Evolutionary conservation across 2,888 invertebrate genomes (phyloP).

Genomic region (Axea sp.): DNA sequence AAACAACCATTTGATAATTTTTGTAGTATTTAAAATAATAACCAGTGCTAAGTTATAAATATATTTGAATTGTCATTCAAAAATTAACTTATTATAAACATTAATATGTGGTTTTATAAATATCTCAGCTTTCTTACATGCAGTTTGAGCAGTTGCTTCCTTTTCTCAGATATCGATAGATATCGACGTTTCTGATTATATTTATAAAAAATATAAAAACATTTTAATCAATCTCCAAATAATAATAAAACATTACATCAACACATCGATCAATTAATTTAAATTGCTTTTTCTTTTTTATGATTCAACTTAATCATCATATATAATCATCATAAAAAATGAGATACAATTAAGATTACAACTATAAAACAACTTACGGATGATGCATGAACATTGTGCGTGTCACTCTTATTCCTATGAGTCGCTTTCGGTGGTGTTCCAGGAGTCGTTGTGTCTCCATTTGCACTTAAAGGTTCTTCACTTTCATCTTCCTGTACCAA

Average conservation of each 20-base stretch:
- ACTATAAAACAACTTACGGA: conserved; percentile 29
- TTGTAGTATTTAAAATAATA: background rate
- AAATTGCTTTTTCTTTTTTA: too few species aligned
- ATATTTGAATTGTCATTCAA: background rate
- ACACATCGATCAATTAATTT: too few species aligned
- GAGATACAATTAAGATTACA: too few species aligned
- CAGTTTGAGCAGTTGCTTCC: conserved; percentile 52
- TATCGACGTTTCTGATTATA: conserved; percentile 50
- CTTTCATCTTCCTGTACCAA: conserved; percentile 79
- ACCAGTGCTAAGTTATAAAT: background rate
- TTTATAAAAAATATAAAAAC: conserved; percentile 33
- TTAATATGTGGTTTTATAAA: conserved; percentile 37
- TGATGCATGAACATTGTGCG: conserved; percentile 68
- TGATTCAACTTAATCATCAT: too few species aligned
- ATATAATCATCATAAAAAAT: too few species aligned
- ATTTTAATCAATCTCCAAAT: conserved; percentile 2
- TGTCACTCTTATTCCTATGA: conserved; percentile 70
- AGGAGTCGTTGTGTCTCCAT: conserved; percentile 79
- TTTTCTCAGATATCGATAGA: conserved; percentile 54
- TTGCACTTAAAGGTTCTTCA: conserved; percentile 74
- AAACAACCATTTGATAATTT: too few species aligned
- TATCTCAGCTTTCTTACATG: conserved; percentile 46
- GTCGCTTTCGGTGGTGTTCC: conserved; percentile 76
- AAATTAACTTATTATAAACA: too few species aligned
- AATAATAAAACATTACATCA: too few species aligned